Conservation (phyloP, 1,140 invertebrate genomes). For the Orchesella cincta region DNA sequence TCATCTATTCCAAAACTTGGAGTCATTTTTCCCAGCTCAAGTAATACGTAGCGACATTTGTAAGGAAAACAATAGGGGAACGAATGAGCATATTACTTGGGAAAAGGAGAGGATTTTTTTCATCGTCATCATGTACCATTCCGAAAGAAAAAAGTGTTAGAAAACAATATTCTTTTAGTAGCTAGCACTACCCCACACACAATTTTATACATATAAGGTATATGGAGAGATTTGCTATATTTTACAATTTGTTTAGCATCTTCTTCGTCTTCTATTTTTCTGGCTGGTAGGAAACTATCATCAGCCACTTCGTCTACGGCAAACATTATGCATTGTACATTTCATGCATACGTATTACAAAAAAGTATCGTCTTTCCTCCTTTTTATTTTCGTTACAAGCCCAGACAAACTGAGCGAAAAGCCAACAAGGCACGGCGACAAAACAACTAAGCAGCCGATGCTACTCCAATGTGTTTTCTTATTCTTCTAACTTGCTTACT, state of each 20-base stretch:
- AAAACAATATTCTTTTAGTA: background rate
- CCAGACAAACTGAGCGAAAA: background rate
- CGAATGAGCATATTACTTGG: background rate
- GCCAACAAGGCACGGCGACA: background rate
- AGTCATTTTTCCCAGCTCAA: background rate
- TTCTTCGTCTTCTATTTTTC: too few species aligned
- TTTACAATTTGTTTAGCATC: too few species aligned
- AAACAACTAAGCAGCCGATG: too few species aligned
- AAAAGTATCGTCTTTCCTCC: background rate
- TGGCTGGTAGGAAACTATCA: background rate
- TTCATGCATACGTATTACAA: background rate
- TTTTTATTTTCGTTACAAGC: background rate
- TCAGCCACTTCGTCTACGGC: background rate
- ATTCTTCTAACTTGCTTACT: background rate
- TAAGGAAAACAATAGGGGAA: constrained; percentile 1
- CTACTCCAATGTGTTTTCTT: background rate
- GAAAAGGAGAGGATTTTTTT: background rate
- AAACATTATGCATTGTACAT: background rate
- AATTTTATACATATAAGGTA: background rate
- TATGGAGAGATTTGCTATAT: background rate
- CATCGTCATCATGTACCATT: too few species aligned
- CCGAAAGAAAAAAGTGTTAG: background rate
- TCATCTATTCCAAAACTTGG: background rate
- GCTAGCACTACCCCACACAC: too few species aligned
- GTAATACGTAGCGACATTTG: background rate